A percentile compares a stretch with the other conserved stretches of the same genome.
phyloP scores from a whole-genome alignment of 2,797 vertebrate genomes.

The Carapus acus region DNA sequence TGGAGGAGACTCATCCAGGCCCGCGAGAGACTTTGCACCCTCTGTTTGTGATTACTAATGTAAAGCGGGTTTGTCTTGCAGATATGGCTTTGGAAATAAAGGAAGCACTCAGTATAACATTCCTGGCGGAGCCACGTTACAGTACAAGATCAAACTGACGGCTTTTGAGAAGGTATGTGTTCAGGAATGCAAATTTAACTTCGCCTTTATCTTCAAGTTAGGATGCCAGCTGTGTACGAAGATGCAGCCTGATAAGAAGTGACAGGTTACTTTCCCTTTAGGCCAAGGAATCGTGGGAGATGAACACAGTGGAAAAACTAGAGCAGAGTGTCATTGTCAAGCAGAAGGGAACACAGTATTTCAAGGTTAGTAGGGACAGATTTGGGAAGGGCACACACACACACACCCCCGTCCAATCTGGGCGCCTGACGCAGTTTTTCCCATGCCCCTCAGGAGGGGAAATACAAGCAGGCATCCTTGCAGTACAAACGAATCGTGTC shows the following conservation, averaged over 20 bases:
- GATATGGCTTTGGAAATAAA: conserved; percentile 83
- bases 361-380: conserved; percentile 72
- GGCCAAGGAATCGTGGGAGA: conserved; percentile 99
- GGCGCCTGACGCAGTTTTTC: too few relatives aligned
- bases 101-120: conserved; percentile 83
- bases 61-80: conserved; percentile 44
- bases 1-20: too few relatives aligned
- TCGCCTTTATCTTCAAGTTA: neutral
- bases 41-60: neutral
- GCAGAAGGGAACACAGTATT: conserved; percentile 91
- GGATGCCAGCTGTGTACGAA: neutral
- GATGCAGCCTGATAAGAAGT: neutral
- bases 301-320: conserved; percentile 87
- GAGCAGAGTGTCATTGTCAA: conserved; percentile 90
- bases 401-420: too few relatives aligned
- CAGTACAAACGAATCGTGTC: conserved; percentile 95
- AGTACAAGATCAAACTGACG: conserved; percentile 85
- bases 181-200: neutral
- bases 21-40: too few relatives aligned
- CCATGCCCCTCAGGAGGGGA: conserved; percentile 76
- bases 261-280: conserved; percentile 42
- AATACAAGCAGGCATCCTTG: conserved; percentile 85
- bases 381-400: neutral
- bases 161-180: conserved; percentile 87
- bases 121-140: conserved; percentile 79